phyloP scores from a whole-genome alignment of 2,888 invertebrate species.

The Acronicta psi region DNA sequence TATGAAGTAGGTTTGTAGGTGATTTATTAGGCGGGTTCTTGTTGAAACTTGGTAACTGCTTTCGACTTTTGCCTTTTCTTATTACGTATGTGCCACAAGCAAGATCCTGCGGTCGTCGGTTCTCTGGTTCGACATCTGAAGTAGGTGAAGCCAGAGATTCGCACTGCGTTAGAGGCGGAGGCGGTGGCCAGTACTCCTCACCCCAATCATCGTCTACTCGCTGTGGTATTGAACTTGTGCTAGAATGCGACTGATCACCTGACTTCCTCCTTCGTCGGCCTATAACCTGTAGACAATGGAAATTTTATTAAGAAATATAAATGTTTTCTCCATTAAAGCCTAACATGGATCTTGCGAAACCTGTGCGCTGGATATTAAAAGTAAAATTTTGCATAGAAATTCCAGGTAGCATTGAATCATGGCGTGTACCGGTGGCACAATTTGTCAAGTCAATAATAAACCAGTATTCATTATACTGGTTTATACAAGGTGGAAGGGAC shows the following conservation, averaged over 20 bases:
- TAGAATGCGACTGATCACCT: constrained; percentile 90
- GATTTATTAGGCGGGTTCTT: constrained; percentile 86
- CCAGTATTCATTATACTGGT: too few relatives aligned
- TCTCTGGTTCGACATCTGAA: constrained; percentile 88
- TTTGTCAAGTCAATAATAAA: too few relatives aligned
- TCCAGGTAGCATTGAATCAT: too few relatives aligned
- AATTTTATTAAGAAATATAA: too few relatives aligned
- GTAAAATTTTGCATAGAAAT: too few relatives aligned
- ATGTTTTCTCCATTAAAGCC: too few relatives aligned
- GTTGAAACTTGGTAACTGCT: constrained; percentile 90
- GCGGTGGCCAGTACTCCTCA: constrained; percentile 92
- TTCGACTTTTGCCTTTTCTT: constrained; percentile 92
- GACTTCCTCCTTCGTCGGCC: constrained; percentile 88
- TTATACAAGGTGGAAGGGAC: too few relatives aligned
- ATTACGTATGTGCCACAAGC: constrained; percentile 94
- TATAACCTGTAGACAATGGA: constrained; percentile 82
- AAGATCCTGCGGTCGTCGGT: constrained; percentile 74
- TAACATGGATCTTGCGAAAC: too few relatives aligned
- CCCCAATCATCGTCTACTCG: constrained; percentile 90
- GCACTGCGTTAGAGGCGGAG: constrained; percentile 90
- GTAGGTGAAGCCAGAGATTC: constrained; percentile 91
- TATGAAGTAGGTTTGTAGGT: constrained; percentile 77
- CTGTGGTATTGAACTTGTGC: constrained; percentile 93
- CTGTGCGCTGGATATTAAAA: too few relatives aligned
- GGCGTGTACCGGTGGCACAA: too few relatives aligned